Conservation (phyloP, 2,888 invertebrate genomes). For the Clunio marinus region DNA sequence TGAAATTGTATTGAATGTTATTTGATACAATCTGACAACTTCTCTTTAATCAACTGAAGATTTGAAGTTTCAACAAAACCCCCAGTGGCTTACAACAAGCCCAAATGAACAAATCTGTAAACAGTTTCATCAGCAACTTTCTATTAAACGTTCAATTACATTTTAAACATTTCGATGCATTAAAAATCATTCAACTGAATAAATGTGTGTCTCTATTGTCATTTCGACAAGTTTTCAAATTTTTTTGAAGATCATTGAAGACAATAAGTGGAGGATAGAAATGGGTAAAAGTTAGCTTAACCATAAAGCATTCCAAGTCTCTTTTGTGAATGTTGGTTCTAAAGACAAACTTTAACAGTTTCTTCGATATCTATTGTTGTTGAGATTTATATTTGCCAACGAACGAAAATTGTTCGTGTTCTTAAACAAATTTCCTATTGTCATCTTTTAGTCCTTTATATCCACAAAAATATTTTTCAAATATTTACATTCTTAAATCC, state of each 20-base stretch:
- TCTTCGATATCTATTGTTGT: not conserved
- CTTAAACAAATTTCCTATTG: constrained; percentile 18
- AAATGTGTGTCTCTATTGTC: not conserved
- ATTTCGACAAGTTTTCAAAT: not conserved
- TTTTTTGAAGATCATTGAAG: not conserved
- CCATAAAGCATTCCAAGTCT: not conserved
- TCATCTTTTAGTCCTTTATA: constrained; percentile 22
- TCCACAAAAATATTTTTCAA: constrained; percentile 30
- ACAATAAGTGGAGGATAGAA: not conserved
- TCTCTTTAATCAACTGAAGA: no score
- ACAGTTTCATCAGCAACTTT: not conserved
- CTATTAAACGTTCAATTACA: constrained; percentile 16
- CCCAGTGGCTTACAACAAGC: no score
- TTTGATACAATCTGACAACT: no score
- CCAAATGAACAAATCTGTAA: no score
- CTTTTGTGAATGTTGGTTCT: not conserved
- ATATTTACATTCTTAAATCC: constrained; percentile 36
- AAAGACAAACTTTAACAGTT: constrained; percentile 16
- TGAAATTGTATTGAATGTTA: no score
- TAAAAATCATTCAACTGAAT: constrained; percentile 12
- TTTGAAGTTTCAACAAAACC: no score
- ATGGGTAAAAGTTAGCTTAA: constrained; percentile 1
- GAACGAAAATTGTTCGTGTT: no score
- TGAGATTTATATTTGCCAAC: constrained; percentile 32
- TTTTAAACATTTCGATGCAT: not conserved